Base-by-base conservation (phyloP, 1,140 invertebrate genomes). In the Laupala kohalensis region DNA sequence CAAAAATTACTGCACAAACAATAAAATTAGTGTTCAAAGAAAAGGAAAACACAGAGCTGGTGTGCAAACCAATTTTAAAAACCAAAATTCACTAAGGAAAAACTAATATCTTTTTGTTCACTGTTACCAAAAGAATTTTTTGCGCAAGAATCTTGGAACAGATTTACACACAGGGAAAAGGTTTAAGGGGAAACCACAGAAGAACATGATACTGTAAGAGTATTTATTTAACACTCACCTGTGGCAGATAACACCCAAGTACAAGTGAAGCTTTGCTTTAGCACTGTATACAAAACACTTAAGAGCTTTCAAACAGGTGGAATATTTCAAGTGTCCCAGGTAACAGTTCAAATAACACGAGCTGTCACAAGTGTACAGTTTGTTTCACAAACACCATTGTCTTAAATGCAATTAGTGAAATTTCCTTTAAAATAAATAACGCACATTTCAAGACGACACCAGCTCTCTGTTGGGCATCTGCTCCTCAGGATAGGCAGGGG, bases 171-270 rank as follows among this genome's bases (percentile, higher is more conserved):
- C 37, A 53, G 37, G 9, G 19, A 19, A 9, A 53, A 53, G 37
- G 37, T 9, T 4, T 13, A 68, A 26, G 67, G 25, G 23, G 23
- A 66, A 68, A 68, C 67, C 63, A 71, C 65, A 9, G 63, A 71
- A 12, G 25, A 9, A 71, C 28, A 71, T 29, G 63, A 25, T 71
- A 28, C 70, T 71, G 26, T 71, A 65, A 71, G 70, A 71, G 70
- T 72, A 72, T 68, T 72, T 72, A 72, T 72, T 72, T 67, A 25
- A 65, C 63, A 71, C 71, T 72, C 71, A 72, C 71, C 71, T 68
- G 65, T 62, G 65, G 67, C 29, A 37, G 65, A 72, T 66, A 28
- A 64, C 67, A 64, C 67, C 67, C 64, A 68, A 67, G 19, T 72
- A 72, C 65, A 71, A 71, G 23, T 71, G 71, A 69, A 69, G 71